Evolutionary conservation across 2,797 vertebrate species (phyloP), one percentile per base, ranked within the genome.

Genomic region (Crenichthys baileyi): DNA sequence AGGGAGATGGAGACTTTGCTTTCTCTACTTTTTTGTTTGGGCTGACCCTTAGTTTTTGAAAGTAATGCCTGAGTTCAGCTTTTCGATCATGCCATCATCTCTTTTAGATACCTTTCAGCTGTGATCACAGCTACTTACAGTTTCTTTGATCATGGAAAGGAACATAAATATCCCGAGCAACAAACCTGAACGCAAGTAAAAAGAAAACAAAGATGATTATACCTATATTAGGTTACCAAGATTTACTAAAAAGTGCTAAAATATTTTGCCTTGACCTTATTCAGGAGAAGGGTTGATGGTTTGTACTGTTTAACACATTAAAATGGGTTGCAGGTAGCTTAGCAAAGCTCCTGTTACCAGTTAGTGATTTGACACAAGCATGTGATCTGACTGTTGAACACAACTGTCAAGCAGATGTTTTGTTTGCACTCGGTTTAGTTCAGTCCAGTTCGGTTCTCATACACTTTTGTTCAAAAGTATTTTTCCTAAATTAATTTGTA

Each of bases 351-450:
- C 7, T 58, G 18, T 8, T 41, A 24, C 41, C 7, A 41, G 44
- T 20, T 29, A 8, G 16, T 44, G 58, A 46, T 72, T 29, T 20
- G 46, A 63, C 29, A 46, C 26, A 60, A n/a, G 20, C 2, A 7
- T 22, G 1, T 36, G 60, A 72, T 78, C n/a, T 81, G 60, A 72
- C 41, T 75, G 70, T 75, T 82, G 56, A 65, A 46, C 44, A 41
- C 70, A 68, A 46, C 29, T 79, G 70, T 82, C 36, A 65, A 75
- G 22, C 86, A 90, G 79, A 89, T 89, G 81, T 84, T 78, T 74
- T 60, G 85, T 71, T 80, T 71, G 26, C 44, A 1, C 29, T 75
- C 36, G 36, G 36, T 36, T 36, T 4, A 36, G 36, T 36, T 36
- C 36, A 36, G 36, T 36, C 36, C 68, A 56, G 80, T 31, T 46